Evolutionary conservation across 2,888 invertebrate genomes (phyloP).

Genomic region (Smittia aterrima): DNA sequence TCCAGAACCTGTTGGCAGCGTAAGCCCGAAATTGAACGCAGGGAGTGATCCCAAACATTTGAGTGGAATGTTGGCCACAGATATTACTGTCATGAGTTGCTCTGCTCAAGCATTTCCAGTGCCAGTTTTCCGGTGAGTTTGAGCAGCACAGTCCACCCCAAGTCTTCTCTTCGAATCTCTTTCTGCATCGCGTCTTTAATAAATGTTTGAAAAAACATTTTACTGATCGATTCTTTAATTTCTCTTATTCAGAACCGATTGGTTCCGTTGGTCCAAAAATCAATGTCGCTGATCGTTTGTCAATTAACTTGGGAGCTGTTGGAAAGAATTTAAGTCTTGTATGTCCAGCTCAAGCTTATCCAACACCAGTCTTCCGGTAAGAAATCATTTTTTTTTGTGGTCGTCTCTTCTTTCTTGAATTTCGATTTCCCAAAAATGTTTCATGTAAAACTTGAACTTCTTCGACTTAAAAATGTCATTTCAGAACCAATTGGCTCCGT

Average conservation of each 20-base stretch:
- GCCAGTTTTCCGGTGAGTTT: constrained; percentile 58
- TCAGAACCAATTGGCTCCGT: constrained; percentile 43
- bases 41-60: constrained; percentile 53
- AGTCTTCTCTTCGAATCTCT: constrained; percentile 7
- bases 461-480: constrained; percentile 52
- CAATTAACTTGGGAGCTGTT: constrained; percentile 50
- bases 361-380: constrained; percentile 71
- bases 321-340: constrained; percentile 58
- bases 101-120: constrained; percentile 70
- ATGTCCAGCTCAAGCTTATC: constrained; percentile 72
- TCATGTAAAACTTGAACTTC: constrained; percentile 55
- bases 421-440: constrained; percentile 38
- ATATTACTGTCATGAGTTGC: constrained; percentile 62
- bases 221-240: too few relatives aligned
- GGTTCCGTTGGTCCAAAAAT: constrained; percentile 67
- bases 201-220: constrained; percentile 40
- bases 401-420: neutral
- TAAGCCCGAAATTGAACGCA: constrained; percentile 60
- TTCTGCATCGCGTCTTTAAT: constrained; percentile 37
- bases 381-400: constrained; percentile 43
- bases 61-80: constrained; percentile 48
- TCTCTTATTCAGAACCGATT: constrained; percentile 60
- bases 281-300: constrained; percentile 58
- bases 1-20: constrained; percentile 53
- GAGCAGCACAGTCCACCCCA: neutral